Percentiles rank a stretch among this genome's conserved stretches.
These are phyloP conservation scores for Chloroceryle inda DNA, from an alignment of 2,797 vertebrate genomes.

Conservation along the genomic window DNA sequence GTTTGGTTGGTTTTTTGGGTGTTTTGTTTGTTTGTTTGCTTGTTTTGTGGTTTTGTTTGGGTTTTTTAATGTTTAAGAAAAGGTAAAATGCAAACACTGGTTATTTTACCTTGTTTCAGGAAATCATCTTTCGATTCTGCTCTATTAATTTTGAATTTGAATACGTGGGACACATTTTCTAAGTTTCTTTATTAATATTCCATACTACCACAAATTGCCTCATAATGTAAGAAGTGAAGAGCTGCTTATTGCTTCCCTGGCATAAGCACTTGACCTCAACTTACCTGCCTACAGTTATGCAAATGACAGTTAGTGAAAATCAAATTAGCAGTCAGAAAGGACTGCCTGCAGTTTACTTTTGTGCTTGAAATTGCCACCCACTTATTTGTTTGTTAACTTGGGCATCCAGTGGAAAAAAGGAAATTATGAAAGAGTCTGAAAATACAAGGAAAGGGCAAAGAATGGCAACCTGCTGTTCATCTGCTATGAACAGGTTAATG, in stretches of 20 bases:
- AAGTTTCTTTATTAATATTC: background rate
- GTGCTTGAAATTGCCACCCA: constrained; percentile 16
- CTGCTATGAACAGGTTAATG: background rate
- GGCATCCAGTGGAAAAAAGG: background rate
- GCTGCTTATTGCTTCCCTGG: background rate
- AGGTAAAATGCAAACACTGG: background rate
- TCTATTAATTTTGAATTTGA: constrained; percentile 12
- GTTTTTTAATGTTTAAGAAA: background rate
- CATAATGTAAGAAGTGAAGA: background rate
- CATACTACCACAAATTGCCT: background rate
- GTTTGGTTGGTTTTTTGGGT: background rate
- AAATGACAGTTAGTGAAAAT: constrained; percentile 55
- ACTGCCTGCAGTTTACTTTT: constrained; percentile 22
- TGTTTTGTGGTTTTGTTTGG: too few relatives aligned
- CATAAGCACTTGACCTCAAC: background rate
- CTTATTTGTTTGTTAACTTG: constrained; percentile 59
- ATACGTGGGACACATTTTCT: background rate
- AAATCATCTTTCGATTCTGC: background rate
- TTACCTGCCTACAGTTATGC: background rate
- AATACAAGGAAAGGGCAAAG: constrained; percentile 34
- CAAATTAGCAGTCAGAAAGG: constrained; percentile 38
- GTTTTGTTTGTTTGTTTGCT: background rate
- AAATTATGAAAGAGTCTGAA: background rate
- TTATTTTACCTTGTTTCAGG: background rate
- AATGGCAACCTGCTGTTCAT: constrained; percentile 28